Base-by-base conservation (phyloP, 2,888 invertebrate genomes). In the Celastrina argiolus region DNA sequence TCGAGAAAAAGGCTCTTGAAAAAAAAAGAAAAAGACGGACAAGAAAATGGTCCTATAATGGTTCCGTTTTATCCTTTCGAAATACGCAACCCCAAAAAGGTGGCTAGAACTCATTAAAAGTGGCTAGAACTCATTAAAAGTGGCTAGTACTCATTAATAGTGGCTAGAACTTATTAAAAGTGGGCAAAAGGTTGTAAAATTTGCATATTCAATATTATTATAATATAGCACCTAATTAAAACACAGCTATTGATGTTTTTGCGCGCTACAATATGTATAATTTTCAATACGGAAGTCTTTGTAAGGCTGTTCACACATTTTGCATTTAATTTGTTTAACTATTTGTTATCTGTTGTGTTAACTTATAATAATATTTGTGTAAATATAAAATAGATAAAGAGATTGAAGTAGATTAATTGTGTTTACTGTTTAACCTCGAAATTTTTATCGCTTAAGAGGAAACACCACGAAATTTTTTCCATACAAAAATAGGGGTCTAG, bases 291-390 rank as follows among this genome's bases (percentile, higher is more conserved):
- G 51, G 51, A 51, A 51, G 51, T 51, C 3, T 31, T 4, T 1
- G 51, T 51, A 26, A 51, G 51, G 51, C 51, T 51, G 22, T 51
- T 51, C 51, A 51, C 51, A 51, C 51, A 51, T 51, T 51, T 51
- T 26, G 51, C 51, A 51, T 36, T 8, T 51, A 51, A 51, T 51
- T 51, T 51, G 22, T 51, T 51, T 51, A 51, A 51, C 22, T 51
- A 51, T 51, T 51, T 22, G 22, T 51, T 51, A 51, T 51, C 51
- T 51, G 22, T 51, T 36, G 0, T 36, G 10, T 36, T 36, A 36
- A 36, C 36, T 31, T 31, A 2, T 31, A 22, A 51, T 51, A 22
- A 26, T 51, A 51, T 12, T 14, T 51, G 22, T 51, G 10, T 45
- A 45, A 31, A 58, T 26, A 22, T 26, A 56, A n/a, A n/a, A 56